phyloP scores from a whole-genome alignment of 2,113 vertebrate species.

The Cnemophilus loriae region DNA sequence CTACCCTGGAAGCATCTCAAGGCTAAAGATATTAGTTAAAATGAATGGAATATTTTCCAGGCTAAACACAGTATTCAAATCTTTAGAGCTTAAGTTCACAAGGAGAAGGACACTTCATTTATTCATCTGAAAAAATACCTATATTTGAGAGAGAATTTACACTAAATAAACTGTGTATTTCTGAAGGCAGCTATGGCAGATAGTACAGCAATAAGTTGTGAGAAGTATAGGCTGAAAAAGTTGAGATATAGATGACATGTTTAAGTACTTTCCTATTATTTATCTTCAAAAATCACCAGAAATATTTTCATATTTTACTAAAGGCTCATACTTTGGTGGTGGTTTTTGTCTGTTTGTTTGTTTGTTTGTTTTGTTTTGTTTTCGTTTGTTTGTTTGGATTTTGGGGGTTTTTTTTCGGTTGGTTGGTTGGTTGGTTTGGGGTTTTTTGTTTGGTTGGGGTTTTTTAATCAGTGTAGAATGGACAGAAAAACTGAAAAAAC shows the following conservation, averaged over 20 bases:
- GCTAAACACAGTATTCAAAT: not conserved
- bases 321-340: not conserved
- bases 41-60: not conserved
- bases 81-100: not conserved
- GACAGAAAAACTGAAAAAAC: not conserved
- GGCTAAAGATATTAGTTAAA: not conserved
- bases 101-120: not conserved
- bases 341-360: not conserved
- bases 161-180: not conserved
- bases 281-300: not conserved
- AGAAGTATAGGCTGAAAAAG: not conserved
- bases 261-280: not conserved
- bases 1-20: not conserved
- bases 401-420: not conserved
- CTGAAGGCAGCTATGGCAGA: not conserved
- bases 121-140: not conserved
- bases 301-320: not conserved
- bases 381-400: too few relatives aligned
- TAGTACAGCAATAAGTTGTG: not conserved
- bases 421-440: too few relatives aligned
- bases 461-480: not conserved
- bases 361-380: not conserved
- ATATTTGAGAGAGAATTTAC: not conserved
- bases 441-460: not conserved
- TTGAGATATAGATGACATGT: not conserved